Percentiles rank a stretch among this genome's conserved stretches.
These are phyloP conservation scores for Diachrysia chrysitis DNA, from an alignment of 2,888 invertebrate species.

Conservation along the genomic window DNA sequence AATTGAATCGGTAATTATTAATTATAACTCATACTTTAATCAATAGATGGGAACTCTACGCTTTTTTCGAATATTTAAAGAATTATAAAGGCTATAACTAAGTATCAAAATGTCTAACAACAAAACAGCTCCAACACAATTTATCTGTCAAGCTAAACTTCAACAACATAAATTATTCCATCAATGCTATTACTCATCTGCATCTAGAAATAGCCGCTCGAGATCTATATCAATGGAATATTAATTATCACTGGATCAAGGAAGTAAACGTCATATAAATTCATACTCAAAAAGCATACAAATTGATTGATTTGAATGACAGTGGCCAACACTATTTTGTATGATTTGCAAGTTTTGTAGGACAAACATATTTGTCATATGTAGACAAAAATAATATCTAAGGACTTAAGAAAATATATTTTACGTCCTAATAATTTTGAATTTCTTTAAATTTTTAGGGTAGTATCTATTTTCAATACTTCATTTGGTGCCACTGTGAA, in stretches of 20 bases:
- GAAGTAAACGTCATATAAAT: conserved; percentile 61
- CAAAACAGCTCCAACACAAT: not conserved
- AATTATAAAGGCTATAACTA: too few relatives aligned
- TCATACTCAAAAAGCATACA: conserved; percentile 51
- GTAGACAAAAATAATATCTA: too few relatives aligned
- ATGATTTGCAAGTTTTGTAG: conserved; percentile 36
- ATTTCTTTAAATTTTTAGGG: too few relatives aligned
- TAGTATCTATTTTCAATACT: too few relatives aligned
- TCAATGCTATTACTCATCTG: conserved; percentile 39
- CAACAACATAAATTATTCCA: conserved; percentile 46
- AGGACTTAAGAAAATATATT: too few relatives aligned
- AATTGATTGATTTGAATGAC: conserved; percentile 59
- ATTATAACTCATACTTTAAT: too few relatives aligned
- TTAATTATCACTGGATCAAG: conserved; percentile 51
- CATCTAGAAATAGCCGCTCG: conserved; percentile 49
- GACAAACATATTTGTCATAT: not conserved
- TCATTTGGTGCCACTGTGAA: not conserved
- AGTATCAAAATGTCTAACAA: not conserved
- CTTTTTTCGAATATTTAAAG: too few relatives aligned
- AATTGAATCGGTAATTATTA: too few relatives aligned
- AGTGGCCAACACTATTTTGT: conserved; percentile 47
- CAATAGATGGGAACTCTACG: too few relatives aligned
- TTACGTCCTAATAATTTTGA: too few relatives aligned
- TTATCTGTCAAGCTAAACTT: not conserved
- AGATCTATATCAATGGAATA: conserved; percentile 53